Conservation (phyloP, 2,888 invertebrate genomes). For the Sepioteuthis lessoniana region DNA sequence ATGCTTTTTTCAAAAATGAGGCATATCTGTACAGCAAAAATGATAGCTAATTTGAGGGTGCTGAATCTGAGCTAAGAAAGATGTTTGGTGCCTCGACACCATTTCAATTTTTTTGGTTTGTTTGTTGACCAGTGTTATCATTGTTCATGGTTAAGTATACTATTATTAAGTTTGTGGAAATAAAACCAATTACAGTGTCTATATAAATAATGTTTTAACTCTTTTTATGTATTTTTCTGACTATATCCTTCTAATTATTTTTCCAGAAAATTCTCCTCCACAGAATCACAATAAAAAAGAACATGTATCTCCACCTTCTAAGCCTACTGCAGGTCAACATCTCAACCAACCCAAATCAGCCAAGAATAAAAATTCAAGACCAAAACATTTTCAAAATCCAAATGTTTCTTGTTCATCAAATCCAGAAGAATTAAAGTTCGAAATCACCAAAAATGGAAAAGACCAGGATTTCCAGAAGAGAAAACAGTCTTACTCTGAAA, state of each 20-base stretch:
- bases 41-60: too few species aligned
- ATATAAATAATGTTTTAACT: not conserved
- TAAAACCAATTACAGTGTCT: too few species aligned
- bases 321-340: not conserved
- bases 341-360: not conserved
- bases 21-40: too few species aligned
- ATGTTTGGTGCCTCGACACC: too few species aligned
- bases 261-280: not conserved
- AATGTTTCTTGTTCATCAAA: not conserved
- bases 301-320: not conserved
- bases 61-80: too few species aligned
- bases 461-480: not conserved
- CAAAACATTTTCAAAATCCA: not conserved
- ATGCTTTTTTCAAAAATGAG: too few species aligned
- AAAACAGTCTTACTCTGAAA: not conserved
- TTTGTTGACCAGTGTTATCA: too few species aligned
- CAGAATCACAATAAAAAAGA: too few species aligned
- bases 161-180: too few species aligned
- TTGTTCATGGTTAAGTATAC: too few species aligned
- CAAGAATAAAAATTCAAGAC: not conserved
- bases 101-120: too few species aligned
- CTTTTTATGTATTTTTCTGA: not conserved
- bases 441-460: not conserved
- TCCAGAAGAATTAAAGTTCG: not conserved
- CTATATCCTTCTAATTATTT: not conserved